A percentile compares a stretch with the other conserved stretches of the same genome.
Evolutionary conservation across 2,888 invertebrate genomes (phyloP).

Genomic region (Noctua pronuba): DNA sequence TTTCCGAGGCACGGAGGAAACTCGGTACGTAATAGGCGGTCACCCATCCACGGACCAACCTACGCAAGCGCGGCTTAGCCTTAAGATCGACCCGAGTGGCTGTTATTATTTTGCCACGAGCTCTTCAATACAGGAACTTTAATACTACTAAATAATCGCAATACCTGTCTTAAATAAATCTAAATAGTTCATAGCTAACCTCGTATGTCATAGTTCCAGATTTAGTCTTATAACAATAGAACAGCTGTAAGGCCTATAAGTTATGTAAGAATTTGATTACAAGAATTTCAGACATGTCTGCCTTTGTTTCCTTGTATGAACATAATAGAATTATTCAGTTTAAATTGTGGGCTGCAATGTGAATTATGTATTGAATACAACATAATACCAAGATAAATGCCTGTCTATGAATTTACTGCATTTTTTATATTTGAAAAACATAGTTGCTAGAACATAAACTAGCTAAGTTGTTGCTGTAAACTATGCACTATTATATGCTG

Average conservation of each 20-base stretch:
- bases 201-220: conserved; percentile 26
- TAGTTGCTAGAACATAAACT: not conserved
- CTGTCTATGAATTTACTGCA: not conserved
- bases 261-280: conserved; percentile 45
- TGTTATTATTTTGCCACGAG: too few relatives aligned
- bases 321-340: conserved; percentile 30
- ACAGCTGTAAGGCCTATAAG: conserved; percentile 25
- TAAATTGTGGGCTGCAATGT: conserved; percentile 23
- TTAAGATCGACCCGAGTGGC: too few relatives aligned
- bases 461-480: not conserved
- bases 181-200: conserved; percentile 11
- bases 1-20: too few relatives aligned
- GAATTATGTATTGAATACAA: conserved; percentile 45
- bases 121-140: conserved; percentile 26
- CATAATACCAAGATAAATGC: conserved; percentile 25
- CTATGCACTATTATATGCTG: not conserved
- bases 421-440: conserved; percentile 5
- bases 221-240: conserved; percentile 42
- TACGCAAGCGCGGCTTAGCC: too few relatives aligned
- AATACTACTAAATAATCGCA: conserved; percentile 36
- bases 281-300: conserved; percentile 49
- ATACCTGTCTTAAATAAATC: conserved; percentile 42
- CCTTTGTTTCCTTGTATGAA: conserved; percentile 54
- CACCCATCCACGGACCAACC: too few relatives aligned
- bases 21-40: too few relatives aligned